Base-by-base conservation (phyloP, 2,888 invertebrate genomes). In the Ariolimax columbianus region DNA sequence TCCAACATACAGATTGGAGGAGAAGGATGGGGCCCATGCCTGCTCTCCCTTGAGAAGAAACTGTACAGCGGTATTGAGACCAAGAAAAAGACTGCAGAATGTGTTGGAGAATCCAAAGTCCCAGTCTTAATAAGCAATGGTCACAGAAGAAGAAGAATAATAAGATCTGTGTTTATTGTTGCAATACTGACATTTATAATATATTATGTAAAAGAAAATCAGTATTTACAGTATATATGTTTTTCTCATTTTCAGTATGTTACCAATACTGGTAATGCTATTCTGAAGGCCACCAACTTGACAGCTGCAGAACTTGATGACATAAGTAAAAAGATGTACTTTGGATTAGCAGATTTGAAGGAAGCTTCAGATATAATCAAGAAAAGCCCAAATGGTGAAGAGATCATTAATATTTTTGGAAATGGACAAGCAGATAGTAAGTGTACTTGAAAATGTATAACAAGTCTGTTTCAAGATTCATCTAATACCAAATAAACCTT, bases 281-380 rank as follows among this genome's bases (percentile, higher is more conserved):
- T 91, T n/a, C 82, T 92, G 33, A 51, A 73, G 0, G 77, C 87
- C 0, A 47, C 89, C 11, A 91, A 91, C 84, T 84, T 91, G 40
- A 89, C 91, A 4, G 68, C 84, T 38, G 89, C 87, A 9, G 90
- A 90, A 3, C 86, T 89, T 0, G 77, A 88, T 47, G 85, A 82
- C 4, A 83, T 90, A 14, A 77, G 89, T 0, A 36, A 73, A 11
- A 86, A 86, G 36, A 51, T 92, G 0, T 75, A 87, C 70, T 77
- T 80, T 23, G 89, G 90, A 14, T 85, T 88, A 36, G 77, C 77
- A 0, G 86, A 86, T 47, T 85, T 91, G 40, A 75, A 86, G 38
- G 72, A 82, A 26, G 86, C 89, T 11, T 84, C 89, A 1, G 77
- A 85, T 26, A 63, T 84, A n/a, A 55, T 88, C 33, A 63, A 38